phyloP scores from a whole-genome alignment of 2,797 vertebrate species.

The Characodon lateralis region DNA sequence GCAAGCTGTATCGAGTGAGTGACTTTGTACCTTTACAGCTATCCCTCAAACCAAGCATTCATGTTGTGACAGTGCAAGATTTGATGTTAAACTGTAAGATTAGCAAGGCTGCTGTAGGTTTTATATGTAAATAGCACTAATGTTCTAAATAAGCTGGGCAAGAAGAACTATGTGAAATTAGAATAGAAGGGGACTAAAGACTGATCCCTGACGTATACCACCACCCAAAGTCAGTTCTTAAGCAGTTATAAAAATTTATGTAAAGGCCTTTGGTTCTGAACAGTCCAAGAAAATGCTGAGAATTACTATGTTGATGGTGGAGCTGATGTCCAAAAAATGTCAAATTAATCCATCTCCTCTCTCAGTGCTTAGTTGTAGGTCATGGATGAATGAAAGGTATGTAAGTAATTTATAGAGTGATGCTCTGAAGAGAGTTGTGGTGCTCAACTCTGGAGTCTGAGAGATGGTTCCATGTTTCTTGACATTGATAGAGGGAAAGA shows the following conservation, averaged over 20 bases:
- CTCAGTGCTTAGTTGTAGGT: no score
- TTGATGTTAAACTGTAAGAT: not conserved
- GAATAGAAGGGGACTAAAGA: not conserved
- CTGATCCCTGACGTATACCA: not conserved
- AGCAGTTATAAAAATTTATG: not conserved
- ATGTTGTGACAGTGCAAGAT: not conserved
- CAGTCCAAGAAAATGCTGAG: not conserved
- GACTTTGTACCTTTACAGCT: not conserved
- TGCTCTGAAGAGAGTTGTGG: not conserved
- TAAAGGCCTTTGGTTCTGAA: not conserved
- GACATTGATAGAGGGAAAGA: not conserved
- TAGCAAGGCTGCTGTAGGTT: not conserved
- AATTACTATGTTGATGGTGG: not conserved
- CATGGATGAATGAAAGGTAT: constrained; percentile 3
- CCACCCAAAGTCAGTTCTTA: not conserved
- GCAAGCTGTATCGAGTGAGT: not conserved
- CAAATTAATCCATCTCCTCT: not conserved
- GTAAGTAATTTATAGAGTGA: not conserved
- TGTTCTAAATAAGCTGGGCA: not conserved
- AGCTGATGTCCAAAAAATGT: not conserved
- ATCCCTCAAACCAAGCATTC: not conserved
- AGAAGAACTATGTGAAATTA: not conserved
- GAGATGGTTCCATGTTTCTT: not conserved
- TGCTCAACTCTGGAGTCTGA: not conserved
- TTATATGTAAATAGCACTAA: not conserved